A percentile compares a stretch with the other conserved stretches of the same genome.
Evolutionary conservation across 35 echinoderm and acorn worm species (phyloP).

Genomic region (Heliocidaris tuberculata): DNA sequence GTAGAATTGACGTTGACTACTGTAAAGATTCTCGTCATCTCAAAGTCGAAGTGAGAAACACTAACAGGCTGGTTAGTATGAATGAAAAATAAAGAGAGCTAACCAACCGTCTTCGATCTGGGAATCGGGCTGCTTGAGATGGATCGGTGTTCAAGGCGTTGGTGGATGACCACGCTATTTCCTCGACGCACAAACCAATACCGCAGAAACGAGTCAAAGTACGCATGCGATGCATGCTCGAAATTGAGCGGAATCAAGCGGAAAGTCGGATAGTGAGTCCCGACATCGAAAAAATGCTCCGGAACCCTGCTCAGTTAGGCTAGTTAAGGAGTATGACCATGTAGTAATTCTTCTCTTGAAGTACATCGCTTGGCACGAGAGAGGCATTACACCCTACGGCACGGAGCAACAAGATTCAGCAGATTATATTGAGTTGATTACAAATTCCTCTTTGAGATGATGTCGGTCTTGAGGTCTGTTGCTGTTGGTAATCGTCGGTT

Average conservation of each 20-base stretch:
- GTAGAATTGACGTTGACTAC: not conserved
- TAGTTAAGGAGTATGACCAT: conserved; percentile 30
- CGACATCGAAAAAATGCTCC: conserved; percentile 62
- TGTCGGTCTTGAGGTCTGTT: conserved; percentile 50
- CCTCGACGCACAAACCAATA: conserved; percentile 57
- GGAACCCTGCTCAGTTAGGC: conserved; percentile 49
- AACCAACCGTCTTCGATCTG: not conserved
- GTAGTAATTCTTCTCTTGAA: not conserved
- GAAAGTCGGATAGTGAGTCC: conserved; percentile 48
- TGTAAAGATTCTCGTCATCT: not conserved
- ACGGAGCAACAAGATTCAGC: conserved; percentile 52
- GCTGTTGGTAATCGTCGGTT: conserved; percentile 52
- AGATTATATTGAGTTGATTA: conserved; percentile 44
- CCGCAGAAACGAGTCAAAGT: conserved; percentile 44
- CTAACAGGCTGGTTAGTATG: not conserved
- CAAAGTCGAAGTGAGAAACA: not conserved
- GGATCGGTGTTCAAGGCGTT: not conserved
- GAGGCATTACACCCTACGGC: conserved; percentile 46
- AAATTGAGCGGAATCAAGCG: conserved; percentile 62
- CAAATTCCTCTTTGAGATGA: conserved; percentile 54
- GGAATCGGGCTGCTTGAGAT: not conserved
- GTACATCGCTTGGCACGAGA: conserved; percentile 31
- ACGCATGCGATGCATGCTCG: conserved; percentile 54
- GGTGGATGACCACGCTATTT: not conserved
- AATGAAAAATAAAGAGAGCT: not conserved